These are phyloP conservation scores for Amblyornis subalaris DNA, from an alignment of 2,113 vertebrate genomes.

Conservation along the genomic window DNA sequence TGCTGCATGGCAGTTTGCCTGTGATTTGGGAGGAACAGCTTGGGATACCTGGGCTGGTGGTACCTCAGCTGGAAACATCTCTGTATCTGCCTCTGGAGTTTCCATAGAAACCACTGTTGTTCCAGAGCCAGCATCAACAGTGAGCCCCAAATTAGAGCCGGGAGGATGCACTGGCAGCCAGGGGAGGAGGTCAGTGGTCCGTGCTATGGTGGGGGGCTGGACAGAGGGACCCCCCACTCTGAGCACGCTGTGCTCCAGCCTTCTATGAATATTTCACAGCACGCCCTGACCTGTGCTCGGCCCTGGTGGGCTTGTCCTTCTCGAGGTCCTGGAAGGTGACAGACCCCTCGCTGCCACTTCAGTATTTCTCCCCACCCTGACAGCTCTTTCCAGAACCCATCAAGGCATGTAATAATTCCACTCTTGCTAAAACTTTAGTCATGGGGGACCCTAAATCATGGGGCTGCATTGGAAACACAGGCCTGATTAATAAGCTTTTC, in stretches of 20 bases:
- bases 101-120: conserved; percentile 76
- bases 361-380: not conserved
- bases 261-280: not conserved
- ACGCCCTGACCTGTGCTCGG: not conserved
- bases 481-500: conserved; percentile 29
- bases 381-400: not conserved
- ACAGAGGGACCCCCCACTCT: not conserved
- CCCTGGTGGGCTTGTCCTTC: not conserved
- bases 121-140: conserved; percentile 52
- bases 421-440: not conserved
- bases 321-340: not conserved
- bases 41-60: conserved; percentile 55
- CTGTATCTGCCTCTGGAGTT: conserved; percentile 70
- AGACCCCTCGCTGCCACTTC: not conserved
- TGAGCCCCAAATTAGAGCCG: not conserved
- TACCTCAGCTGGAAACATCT: conserved; percentile 63
- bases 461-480: not conserved
- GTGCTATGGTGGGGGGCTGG: rapidly evolving
- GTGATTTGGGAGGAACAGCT: conserved; percentile 42
- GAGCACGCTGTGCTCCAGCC: not conserved
- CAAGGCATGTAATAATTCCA: not conserved
- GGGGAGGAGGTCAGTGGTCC: not conserved
- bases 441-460: not conserved
- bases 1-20: not conserved
- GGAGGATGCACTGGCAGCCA: rapidly evolving